Base-by-base conservation (phyloP, 2,113 vertebrate genomes). In the Scatophagus argus region DNA sequence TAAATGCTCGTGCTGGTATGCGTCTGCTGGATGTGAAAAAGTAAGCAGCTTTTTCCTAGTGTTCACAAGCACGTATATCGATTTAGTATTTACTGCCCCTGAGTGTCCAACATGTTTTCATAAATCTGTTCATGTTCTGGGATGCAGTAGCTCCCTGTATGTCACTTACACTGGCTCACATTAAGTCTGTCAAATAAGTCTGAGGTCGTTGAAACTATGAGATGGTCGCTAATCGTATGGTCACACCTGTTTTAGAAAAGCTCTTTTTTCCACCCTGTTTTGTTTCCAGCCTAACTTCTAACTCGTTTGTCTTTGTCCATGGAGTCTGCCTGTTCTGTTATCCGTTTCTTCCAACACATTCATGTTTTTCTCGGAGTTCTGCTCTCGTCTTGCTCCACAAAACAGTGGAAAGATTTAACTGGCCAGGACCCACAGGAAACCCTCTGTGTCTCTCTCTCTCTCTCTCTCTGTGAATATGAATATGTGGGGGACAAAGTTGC, bases 351-450 rank as follows among this genome's bases (percentile, higher is more conserved):
- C 14, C 8, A 71, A 46, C 36, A 59, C 13, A 8, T 23, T 34
- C 47, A 56, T 64, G 72, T 46, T 58, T 29, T 63, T 55, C 49
- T 1, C 46, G 21, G 38, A 75, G 41, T 4, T 25, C 21, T 49
- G 31, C 43, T 63, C 4, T 70, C 19, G n/a, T 67, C 63, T 29
- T 16, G 25, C 13, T 64, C 21, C 25, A 58, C 46, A 6, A n/a
- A 27, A 10, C 36, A 31, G 25, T 55, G 63, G 56, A 69, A 63
- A 75, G 14, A 56, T 6, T 52, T 29, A 1, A 34, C 19, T 46
- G 25, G 54, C 31, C 44, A 29, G 14, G 43, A 36, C 8, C 52
- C 11, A 34, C 44, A 27, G 5, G 69, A 43, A 66, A 59, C 25
- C 17, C 6, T 60, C 23, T 14, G 6, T 27, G 25, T 77, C 58